Evolutionary conservation across 2,113 vertebrate species (phyloP).

Genomic region (Thalassoma bifasciatum): DNA sequence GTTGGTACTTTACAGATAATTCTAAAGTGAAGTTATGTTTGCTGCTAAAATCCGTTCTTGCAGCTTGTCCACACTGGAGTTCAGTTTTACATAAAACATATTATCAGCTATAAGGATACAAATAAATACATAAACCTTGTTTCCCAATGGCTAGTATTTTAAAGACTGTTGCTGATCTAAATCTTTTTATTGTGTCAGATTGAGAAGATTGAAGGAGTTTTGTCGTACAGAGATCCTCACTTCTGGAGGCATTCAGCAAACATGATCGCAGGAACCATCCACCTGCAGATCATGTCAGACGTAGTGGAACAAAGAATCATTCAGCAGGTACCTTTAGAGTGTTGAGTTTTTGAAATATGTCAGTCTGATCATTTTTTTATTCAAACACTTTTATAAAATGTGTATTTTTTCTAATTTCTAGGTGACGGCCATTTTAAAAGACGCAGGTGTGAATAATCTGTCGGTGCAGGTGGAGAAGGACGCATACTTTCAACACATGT

Average conservation of each 20-base stretch:
- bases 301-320: slow-evolving; percentile 94
- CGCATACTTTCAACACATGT: slow-evolving; percentile 99
- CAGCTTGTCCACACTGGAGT: too few relatives aligned
- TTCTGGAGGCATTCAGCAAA: slow-evolving; percentile 98
- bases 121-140: too few relatives aligned
- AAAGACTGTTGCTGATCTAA: not conserved
- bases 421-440: slow-evolving; percentile 95
- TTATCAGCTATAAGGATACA: too few relatives aligned
- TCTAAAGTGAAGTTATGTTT: too few relatives aligned
- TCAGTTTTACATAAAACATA: too few relatives aligned
- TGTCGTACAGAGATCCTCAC: slow-evolving; percentile 96
- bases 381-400: not conserved
- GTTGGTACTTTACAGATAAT: too few relatives aligned
- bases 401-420: slow-evolving; percentile 49
- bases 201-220: slow-evolving; percentile 95
- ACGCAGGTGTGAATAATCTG: slow-evolving; percentile 94
- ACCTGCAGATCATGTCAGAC: slow-evolving; percentile 95
- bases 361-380: not conserved
- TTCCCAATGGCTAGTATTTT: too few relatives aligned
- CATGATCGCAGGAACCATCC: slow-evolving; percentile 94
- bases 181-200: slow-evolving; percentile 81
- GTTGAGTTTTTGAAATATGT: not conserved
- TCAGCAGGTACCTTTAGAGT: slow-evolving; percentile 87
- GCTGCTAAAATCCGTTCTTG: too few relatives aligned
- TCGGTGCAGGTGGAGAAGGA: slow-evolving; percentile 99